Conservation (phyloP, 2,113 vertebrate genomes). For the Platichthys flesus region DNA sequence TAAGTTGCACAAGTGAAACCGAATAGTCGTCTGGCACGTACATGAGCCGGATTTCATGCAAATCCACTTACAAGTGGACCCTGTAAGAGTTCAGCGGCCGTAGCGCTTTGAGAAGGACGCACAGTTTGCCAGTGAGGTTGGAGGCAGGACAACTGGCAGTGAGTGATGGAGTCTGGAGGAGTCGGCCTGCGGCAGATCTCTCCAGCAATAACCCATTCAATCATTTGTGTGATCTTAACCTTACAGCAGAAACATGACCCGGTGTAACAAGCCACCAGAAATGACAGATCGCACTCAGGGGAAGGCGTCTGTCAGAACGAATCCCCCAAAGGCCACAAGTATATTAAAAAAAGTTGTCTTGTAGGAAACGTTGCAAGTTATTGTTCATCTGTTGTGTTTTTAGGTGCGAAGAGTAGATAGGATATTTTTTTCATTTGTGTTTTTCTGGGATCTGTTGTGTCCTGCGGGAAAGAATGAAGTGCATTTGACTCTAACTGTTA, state of each 20-base stretch:
- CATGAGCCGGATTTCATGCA: constrained; percentile 58
- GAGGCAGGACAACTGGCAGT: constrained; percentile 65
- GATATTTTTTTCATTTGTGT: neutral
- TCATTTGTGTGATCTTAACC: constrained; percentile 68
- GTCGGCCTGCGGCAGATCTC: constrained; percentile 29
- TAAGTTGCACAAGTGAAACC: constrained; percentile 37
- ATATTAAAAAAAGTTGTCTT: constrained; percentile 45
- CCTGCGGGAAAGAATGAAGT: neutral
- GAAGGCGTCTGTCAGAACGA: constrained; percentile 33
- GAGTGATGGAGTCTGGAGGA: constrained; percentile 47
- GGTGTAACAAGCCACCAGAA: constrained; percentile 56
- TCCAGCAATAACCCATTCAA: constrained; percentile 66
- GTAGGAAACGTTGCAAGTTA: constrained; percentile 20
- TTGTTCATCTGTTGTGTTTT: constrained; percentile 47
- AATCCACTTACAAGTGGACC: constrained; percentile 51
- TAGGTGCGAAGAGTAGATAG: constrained; percentile 10
- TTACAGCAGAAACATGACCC: constrained; percentile 63
- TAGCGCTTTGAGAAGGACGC: constrained; percentile 43
- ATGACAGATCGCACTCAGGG: constrained; percentile 42
- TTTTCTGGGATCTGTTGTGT: neutral
- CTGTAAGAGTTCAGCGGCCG: constrained; percentile 42
- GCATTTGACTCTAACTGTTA: too few species aligned
- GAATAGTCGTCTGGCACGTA: constrained; percentile 55
- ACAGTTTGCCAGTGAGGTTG: constrained; percentile 54
- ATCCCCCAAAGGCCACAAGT: constrained; percentile 47